phyloP scores from a whole-genome alignment of 2,113 vertebrate species.

The Oreotrochilus melanogaster region DNA sequence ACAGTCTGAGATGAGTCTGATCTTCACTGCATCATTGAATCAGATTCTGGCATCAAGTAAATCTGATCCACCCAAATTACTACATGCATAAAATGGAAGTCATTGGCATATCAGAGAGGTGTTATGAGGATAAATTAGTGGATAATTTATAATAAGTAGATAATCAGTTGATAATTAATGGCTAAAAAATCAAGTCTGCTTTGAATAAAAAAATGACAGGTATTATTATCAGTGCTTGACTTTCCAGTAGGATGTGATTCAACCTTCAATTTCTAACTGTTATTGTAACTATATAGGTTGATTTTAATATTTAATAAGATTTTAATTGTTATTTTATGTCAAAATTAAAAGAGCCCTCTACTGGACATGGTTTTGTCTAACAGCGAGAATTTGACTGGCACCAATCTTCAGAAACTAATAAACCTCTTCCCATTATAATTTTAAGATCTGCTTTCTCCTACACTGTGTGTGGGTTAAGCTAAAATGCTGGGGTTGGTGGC shows the following conservation, averaged over 20 bases:
- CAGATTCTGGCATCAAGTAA: background rate
- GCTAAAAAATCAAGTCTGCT: background rate
- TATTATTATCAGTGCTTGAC: background rate
- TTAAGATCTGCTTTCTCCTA: background rate
- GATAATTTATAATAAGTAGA: background rate
- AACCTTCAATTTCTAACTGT: background rate
- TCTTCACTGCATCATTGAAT: background rate
- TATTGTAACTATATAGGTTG: background rate
- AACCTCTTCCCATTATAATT: background rate
- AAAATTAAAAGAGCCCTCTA: background rate
- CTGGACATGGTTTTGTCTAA: background rate
- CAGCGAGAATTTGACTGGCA: background rate
- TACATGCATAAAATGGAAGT: background rate
- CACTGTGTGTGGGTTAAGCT: background rate
- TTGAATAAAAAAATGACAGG: background rate
- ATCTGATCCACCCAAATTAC: background rate
- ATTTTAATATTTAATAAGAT: background rate
- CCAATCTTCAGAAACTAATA: background rate
- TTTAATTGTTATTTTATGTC: background rate
- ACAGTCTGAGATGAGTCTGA: background rate
- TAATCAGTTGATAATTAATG: background rate
- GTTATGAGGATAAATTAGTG: background rate
- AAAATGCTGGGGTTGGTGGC: accelerated
- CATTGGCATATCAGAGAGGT: background rate
- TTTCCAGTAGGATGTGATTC: background rate